Conservation (phyloP, 2,113 vertebrate genomes). For the Sprattus sprattus region DNA sequence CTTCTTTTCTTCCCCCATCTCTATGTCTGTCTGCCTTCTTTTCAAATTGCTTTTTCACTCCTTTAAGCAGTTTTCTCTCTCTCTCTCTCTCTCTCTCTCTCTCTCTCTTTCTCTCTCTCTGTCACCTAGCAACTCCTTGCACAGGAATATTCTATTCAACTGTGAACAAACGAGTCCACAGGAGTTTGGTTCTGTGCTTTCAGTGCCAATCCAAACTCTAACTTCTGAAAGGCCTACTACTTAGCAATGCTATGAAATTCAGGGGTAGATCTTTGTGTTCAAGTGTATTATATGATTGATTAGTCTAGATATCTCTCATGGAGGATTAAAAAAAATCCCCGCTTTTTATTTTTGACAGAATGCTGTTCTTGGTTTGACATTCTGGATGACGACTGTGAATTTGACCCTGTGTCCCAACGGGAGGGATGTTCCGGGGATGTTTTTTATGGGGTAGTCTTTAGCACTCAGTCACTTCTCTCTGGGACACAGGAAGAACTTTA, state of each 20-base stretch:
- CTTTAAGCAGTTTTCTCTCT: too few species aligned
- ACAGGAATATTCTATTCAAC: not conserved
- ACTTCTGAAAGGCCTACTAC: not conserved
- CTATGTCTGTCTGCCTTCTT: too few species aligned
- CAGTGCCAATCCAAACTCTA: not conserved
- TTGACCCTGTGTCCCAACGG: not conserved
- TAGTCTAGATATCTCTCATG: not conserved
- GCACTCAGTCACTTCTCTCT: constrained; percentile 7
- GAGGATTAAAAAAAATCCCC: not conserved
- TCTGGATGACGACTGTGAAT: not conserved
- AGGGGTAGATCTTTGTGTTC: not conserved
- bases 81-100: too few species aligned
- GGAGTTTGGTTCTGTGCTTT: not conserved
- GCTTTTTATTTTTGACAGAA: not conserved
- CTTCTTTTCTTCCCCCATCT: too few species aligned
- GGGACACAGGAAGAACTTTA: not conserved
- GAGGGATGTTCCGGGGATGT: not conserved
- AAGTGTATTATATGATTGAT: too few species aligned
- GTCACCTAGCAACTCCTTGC: constrained; percentile 31
- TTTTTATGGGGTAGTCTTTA: not conserved
- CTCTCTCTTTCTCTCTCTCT: not conserved
- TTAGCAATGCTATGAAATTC: not conserved
- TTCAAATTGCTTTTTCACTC: too few species aligned
- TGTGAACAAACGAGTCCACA: not conserved
- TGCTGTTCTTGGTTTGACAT: not conserved